Evolutionary conservation across 2,113 vertebrate genomes (phyloP).

Genomic region (Perca fluviatilis): DNA sequence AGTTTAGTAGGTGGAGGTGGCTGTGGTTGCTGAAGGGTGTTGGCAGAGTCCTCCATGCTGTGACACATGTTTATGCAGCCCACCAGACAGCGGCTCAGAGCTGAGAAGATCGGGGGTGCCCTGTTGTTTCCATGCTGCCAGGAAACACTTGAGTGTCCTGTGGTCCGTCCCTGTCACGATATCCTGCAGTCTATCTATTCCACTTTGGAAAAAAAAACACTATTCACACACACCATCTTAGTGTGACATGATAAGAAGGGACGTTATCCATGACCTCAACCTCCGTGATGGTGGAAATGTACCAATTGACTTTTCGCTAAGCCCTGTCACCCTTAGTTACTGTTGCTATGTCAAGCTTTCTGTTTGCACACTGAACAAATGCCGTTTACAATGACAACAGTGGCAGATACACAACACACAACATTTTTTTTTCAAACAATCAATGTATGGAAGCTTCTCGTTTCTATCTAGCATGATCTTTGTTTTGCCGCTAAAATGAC

Average conservation of each 20-base stretch:
- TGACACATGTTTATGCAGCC: slow-evolving; percentile 48
- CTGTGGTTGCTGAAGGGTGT: slow-evolving; percentile 32
- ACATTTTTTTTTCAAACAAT: too few species aligned
- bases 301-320: neutral
- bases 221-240: slow-evolving; percentile 28
- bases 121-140: slow-evolving; percentile 57
- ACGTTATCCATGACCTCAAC: slow-evolving; percentile 56
- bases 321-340: neutral
- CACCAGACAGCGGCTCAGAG: slow-evolving; percentile 34
- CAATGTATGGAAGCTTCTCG: too few species aligned
- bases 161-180: slow-evolving; percentile 20
- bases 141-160: slow-evolving; percentile 54
- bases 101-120: slow-evolving; percentile 47
- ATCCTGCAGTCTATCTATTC: slow-evolving; percentile 49
- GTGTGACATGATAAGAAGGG: slow-evolving; percentile 33
- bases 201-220: slow-evolving; percentile 45
- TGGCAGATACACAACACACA: neutral
- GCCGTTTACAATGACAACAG: neutral
- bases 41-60: slow-evolving; percentile 27
- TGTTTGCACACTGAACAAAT: neutral
- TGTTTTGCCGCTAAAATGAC: neutral
- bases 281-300: slow-evolving; percentile 14
- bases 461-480: neutral
- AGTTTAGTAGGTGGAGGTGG: slow-evolving; percentile 45
- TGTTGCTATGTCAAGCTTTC: slow-evolving; percentile 11